phyloP scores from a whole-genome alignment of 2,797 vertebrate genomes.

The Scarus forsteni region DNA sequence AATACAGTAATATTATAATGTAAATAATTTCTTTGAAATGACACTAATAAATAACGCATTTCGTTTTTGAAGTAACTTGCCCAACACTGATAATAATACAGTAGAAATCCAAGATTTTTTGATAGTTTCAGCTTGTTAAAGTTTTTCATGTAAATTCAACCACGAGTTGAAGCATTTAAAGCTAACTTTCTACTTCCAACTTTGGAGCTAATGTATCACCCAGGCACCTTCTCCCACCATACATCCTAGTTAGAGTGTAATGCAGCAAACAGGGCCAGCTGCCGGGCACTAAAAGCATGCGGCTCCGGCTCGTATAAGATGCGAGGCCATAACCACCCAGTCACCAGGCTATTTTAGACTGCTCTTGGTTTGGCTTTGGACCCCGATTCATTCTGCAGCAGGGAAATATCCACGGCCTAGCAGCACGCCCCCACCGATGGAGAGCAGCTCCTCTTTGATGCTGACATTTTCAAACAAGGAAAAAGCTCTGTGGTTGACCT shows the following conservation, averaged over 20 bases:
- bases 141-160: slow-evolving; percentile 3
- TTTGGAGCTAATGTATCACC: slow-evolving; percentile 12
- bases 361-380: slow-evolving; percentile 57
- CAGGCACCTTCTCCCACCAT: slow-evolving; percentile 16
- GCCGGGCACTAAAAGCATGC: slow-evolving; percentile 51
- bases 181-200: slow-evolving; percentile 22
- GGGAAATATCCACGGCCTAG: slow-evolving; percentile 52
- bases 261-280: slow-evolving; percentile 32
- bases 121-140: neutral
- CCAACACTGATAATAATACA: too few relatives aligned
- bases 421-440: slow-evolving; percentile 42
- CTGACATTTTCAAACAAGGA: slow-evolving; percentile 76
- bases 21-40: too few relatives aligned
- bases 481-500: slow-evolving; percentile 76
- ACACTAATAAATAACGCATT: too few relatives aligned
- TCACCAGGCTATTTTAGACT: slow-evolving; percentile 52
- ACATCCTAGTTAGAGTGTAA: slow-evolving; percentile 15
- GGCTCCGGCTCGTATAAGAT: slow-evolving; percentile 39
- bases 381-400: slow-evolving; percentile 55
- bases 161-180: slow-evolving; percentile 11
- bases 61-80: too few relatives aligned
- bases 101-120: neutral
- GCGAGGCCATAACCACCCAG: slow-evolving; percentile 50
- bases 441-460: slow-evolving; percentile 62
- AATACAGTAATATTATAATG: too few relatives aligned